Percentiles rank a stretch among this genome's conserved stretches.
phyloP scores from a whole-genome alignment of 2,888 invertebrate species.

The Resseliella maxima region DNA sequence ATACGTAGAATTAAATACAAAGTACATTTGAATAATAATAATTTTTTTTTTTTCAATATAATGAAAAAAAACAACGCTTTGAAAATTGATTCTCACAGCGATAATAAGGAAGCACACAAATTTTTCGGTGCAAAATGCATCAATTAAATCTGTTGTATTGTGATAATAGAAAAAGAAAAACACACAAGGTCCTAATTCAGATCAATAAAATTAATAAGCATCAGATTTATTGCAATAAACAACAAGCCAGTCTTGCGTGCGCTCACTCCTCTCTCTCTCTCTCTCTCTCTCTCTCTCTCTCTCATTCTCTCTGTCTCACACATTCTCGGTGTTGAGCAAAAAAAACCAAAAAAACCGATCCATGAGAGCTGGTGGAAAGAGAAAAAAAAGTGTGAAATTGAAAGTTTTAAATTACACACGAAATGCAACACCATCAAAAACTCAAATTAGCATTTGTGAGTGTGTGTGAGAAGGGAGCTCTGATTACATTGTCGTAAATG shows the following conservation, averaged over 20 bases:
- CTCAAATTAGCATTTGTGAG: constrained; percentile 19
- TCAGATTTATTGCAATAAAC: constrained; percentile 1
- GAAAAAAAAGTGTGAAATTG: constrained; percentile 39
- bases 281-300: too few species aligned
- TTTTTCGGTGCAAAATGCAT: not conserved
- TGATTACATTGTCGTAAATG: constrained; percentile 15
- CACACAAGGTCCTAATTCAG: not conserved
- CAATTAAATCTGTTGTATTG: not conserved
- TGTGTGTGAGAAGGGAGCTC: not conserved
- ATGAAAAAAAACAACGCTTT: too few species aligned
- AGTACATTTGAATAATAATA: too few species aligned
- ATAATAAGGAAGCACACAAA: not conserved
- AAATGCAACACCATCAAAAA: constrained; percentile 45
- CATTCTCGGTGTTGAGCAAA: not conserved
- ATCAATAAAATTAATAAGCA: constrained; percentile 47
- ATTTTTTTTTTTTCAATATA: too few species aligned
- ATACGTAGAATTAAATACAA: too few species aligned
- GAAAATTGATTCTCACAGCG: too few species aligned
- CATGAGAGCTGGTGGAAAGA: not conserved
- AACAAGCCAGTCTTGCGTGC: not conserved
- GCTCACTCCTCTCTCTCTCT: not conserved
- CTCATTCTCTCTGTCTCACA: not conserved
- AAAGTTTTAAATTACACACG: constrained; percentile 43
- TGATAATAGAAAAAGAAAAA: not conserved
- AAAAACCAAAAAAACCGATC: not conserved